Base-by-base conservation (phyloP, 2,797 vertebrate genomes). In the Euthynnus affinis region DNA sequence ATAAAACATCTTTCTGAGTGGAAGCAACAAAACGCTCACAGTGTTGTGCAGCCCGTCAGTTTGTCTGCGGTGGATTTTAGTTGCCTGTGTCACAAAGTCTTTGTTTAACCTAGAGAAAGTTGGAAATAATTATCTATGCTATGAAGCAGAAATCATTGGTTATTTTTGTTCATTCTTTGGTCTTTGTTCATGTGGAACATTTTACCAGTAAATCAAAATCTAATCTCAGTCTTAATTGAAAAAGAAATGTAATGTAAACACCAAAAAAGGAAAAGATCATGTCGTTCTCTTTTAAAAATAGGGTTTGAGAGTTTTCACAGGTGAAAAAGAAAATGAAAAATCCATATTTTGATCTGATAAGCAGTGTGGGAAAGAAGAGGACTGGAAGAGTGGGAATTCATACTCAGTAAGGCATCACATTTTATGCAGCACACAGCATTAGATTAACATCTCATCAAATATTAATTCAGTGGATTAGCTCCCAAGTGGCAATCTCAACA, bases 371-470 rank as follows among this genome's bases (percentile, higher is more conserved):
- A n/a, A 37, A 34, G 67, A 6, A 9, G 29, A 51, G 42, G 27
- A 34, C 59, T 5, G 49, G 56, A 44, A 58, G 32, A 51, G 70
- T 4, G 56, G 67, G 56, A 76, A 78, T 63, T 72, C 64, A 76
- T 61, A 46, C 68, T 60, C 34, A 55, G 65, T 29, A 63, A 75
- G 37, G 74, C 67, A 42, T 48, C 10, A 2, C 22, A 52, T 65
- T 77, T 78, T 81, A 37, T 77, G 59, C 44, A 55, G 68, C 74
- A 72, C 71, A 80, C 57, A 32, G 48, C n/a, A 62, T 80, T 42
- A 82, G 55, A 87, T 87, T 78, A 82, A 81, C 86, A 84, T 76
- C 70, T 81, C 69, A 79, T 88, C 23, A 64, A 73, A 73, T 75
- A 71, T 88, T 67, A 53, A 86, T 65, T 65, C 25, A 34, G 34